Percentiles rank a stretch among this genome's conserved stretches.
These are phyloP conservation scores for Eulacestoma nigropectus DNA, from an alignment of 2,113 vertebrate genomes.

Conservation along the genomic window DNA sequence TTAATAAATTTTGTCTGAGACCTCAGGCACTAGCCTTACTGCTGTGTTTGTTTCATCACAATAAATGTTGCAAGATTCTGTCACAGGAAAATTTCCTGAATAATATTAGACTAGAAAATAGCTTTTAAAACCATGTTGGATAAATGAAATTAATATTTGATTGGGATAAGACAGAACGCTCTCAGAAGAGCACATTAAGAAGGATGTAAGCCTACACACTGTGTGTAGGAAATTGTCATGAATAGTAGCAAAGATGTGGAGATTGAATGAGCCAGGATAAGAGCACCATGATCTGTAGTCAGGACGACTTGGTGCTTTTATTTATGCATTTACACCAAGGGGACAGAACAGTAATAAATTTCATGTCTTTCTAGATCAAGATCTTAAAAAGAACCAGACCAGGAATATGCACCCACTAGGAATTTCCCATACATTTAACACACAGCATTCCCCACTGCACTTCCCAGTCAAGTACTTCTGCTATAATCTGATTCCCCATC, in stretches of 20 bases:
- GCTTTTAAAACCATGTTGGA: background rate
- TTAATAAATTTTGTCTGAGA: background rate
- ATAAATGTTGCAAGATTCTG: background rate
- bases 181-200: background rate
- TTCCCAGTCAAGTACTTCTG: background rate
- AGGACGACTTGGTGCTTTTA: background rate
- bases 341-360: background rate
- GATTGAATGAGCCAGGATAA: background rate
- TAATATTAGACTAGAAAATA: background rate
- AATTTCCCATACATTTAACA: background rate
- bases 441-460: fast-evolving
- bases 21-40: background rate
- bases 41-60: background rate
- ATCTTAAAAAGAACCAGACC: background rate
- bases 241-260: background rate
- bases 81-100: background rate
- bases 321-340: background rate
- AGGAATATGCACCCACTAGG: background rate
- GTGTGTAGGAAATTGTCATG: background rate
- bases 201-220: background rate
- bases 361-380: background rate
- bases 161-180: background rate
- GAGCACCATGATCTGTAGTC: background rate
- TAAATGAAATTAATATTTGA: background rate
- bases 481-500: background rate